A percentile compares a stretch with the other conserved stretches of the same genome.
phyloP scores from a whole-genome alignment of 2,888 invertebrate species.

The Cryptosula pallasiana region DNA sequence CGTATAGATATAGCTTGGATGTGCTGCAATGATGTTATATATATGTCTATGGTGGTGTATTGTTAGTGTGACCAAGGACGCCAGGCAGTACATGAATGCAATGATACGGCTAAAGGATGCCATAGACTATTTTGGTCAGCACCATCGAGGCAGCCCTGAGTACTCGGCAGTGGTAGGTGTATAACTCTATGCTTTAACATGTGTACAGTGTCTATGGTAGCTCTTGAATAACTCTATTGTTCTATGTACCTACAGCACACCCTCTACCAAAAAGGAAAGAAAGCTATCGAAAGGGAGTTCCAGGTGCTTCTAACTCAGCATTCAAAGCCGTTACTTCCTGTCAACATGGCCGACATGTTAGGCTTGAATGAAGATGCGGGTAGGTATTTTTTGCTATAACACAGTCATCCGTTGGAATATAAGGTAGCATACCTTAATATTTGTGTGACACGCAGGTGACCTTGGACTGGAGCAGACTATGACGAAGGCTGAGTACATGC shows the following conservation, averaged over 20 bases:
- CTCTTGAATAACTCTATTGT: too few species aligned
- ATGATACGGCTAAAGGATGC: slow-evolving; percentile 80
- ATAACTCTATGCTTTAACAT: neutral
- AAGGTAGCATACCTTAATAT: neutral
- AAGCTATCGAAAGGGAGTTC: slow-evolving; percentile 80
- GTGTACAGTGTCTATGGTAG: neutral
- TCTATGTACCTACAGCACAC: too few species aligned
- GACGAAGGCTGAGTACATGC: slow-evolving; percentile 63
- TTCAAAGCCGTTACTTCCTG: slow-evolving; percentile 78
- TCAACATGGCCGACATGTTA: slow-evolving; percentile 80
- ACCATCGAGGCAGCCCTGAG: slow-evolving; percentile 88
- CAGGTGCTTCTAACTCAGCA: slow-evolving; percentile 78
- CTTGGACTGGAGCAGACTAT: neutral
- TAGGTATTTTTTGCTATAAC: too few species aligned
- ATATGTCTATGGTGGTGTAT: too few species aligned
- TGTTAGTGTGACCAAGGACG: slow-evolving; percentile 40
- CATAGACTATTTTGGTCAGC: slow-evolving; percentile 82
- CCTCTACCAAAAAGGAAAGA: slow-evolving; percentile 65
- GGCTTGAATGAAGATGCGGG: slow-evolving; percentile 65
- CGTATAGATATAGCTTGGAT: too few species aligned
- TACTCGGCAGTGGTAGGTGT: slow-evolving; percentile 79
- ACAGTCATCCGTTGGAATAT: neutral
- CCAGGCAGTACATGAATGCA: slow-evolving; percentile 63
- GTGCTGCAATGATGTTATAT: too few species aligned
- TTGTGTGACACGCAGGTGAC: neutral